Evolutionary conservation across 2,888 invertebrate species (phyloP).

Genomic region (Drosophila mulleri): DNA sequence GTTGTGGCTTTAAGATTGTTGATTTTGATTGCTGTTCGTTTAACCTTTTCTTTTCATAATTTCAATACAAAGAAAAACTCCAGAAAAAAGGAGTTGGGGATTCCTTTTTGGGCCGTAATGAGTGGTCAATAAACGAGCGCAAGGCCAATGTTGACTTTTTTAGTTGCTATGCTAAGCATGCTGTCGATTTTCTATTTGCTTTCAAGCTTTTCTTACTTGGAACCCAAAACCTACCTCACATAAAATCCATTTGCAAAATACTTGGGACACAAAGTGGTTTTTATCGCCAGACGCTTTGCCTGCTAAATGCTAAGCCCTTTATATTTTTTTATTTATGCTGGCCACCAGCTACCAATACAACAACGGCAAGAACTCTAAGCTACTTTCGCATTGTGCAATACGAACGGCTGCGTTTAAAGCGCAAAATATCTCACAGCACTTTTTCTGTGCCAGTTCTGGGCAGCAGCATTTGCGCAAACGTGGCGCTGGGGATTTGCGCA

Average conservation of each 20-base stretch:
- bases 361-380: conserved; percentile 30
- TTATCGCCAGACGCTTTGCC: conserved; percentile 25
- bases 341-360: conserved; percentile 7
- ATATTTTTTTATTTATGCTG: neutral
- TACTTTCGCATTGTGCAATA: conserved; percentile 26
- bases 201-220: conserved; percentile 17
- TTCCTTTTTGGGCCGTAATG: conserved; percentile 54
- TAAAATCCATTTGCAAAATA: conserved; percentile 51
- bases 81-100: neutral
- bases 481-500: conserved; percentile 54
- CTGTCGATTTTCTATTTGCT: conserved; percentile 28
- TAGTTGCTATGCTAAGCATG: conserved; percentile 20
- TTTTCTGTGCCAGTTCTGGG: conserved; percentile 4
- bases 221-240: conserved; percentile 17
- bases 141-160: conserved; percentile 16
- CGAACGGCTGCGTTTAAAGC: conserved; percentile 5
- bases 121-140: conserved; percentile 30
- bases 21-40: conserved; percentile 44
- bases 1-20: conserved; percentile 47
- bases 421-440: conserved; percentile 27
- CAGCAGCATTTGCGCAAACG: conserved; percentile 47
- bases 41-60: conserved; percentile 47
- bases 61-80: conserved; percentile 21
- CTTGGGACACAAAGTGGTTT: conserved; percentile 26
- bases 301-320: conserved; percentile 43